A percentile compares a stretch with the other conserved stretches of the same genome.
phyloP scores from a whole-genome alignment of 2,888 invertebrate genomes.

The Oscheius sp. region DNA sequence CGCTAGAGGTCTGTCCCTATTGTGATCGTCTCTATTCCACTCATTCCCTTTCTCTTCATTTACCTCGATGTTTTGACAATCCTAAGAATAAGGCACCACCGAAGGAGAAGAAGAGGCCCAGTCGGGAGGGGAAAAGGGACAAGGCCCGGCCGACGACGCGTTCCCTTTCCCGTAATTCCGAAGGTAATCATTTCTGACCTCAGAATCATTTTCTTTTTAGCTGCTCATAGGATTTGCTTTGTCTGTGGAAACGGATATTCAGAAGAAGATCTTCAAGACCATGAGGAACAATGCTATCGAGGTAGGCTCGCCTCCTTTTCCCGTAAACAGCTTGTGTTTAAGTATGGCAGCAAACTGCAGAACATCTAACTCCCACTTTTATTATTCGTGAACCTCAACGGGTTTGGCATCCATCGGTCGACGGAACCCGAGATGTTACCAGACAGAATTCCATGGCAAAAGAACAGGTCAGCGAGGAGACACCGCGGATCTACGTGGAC shows the following conservation, averaged over 20 bases:
- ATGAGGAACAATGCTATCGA: conserved; percentile 24
- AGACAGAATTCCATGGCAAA: conserved; percentile 25
- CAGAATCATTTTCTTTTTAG: conserved; percentile 14
- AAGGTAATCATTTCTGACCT: not conserved
- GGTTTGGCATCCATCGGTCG: conserved; percentile 25
- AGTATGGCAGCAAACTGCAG: conserved; percentile 24
- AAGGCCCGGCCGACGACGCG: conserved; percentile 31
- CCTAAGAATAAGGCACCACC: conserved; percentile 7
- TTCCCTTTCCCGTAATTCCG: conserved; percentile 24
- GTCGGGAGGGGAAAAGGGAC: not conserved
- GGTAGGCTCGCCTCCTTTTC: not conserved
- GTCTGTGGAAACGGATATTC: conserved; percentile 32
- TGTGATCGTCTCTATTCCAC: conserved; percentile 37
- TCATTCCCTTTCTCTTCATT: conserved; percentile 32
- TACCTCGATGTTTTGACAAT: conserved; percentile 26
- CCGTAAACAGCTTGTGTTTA: not conserved
- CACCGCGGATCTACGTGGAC: no score
- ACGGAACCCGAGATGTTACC: conserved; percentile 26
- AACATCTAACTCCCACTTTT: conserved; percentile 8
- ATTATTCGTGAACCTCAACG: conserved; percentile 8
- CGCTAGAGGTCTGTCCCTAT: conserved; percentile 28
- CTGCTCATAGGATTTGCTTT: conserved; percentile 25
- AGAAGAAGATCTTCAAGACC: conserved; percentile 11
- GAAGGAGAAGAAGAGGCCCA: not conserved
- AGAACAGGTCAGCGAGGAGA: conserved; percentile 30